These are phyloP conservation scores for Syritta pipiens DNA, from an alignment of 2,888 invertebrate species.

Conservation along the genomic window DNA sequence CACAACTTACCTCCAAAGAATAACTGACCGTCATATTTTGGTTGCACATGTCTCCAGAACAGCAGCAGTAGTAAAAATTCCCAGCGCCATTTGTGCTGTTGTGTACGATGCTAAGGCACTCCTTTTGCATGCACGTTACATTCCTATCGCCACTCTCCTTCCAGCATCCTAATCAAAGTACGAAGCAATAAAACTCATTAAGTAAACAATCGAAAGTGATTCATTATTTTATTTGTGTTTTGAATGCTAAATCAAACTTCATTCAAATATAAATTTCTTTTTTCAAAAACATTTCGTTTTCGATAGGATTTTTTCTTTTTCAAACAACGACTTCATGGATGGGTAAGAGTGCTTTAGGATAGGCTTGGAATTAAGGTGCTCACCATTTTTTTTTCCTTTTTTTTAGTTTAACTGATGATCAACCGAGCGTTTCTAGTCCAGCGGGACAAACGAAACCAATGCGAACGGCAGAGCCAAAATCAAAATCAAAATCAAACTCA, in stretches of 20 bases:
- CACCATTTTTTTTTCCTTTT: too few relatives aligned
- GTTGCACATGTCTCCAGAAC: slow-evolving; percentile 89
- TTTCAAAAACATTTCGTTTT: not conserved
- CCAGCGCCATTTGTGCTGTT: slow-evolving; percentile 74
- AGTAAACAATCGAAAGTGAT: too few relatives aligned
- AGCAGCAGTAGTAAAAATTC: slow-evolving; percentile 88
- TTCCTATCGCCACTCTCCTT: slow-evolving; percentile 80
- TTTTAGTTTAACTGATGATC: too few relatives aligned
- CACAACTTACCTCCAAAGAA: slow-evolving; percentile 48
- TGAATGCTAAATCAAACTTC: not conserved
- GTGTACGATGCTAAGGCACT: slow-evolving; percentile 82
- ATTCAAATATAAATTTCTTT: not conserved
- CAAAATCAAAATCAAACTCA: too few relatives aligned
- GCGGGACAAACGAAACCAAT: too few relatives aligned
- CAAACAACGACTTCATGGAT: not conserved
- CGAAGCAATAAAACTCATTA: too few relatives aligned
- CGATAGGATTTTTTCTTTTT: not conserved
- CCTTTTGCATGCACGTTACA: slow-evolving; percentile 80
- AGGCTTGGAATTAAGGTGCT: too few relatives aligned
- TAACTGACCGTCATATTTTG: slow-evolving; percentile 75
- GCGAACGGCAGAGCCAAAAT: too few relatives aligned
- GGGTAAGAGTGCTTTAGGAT: not conserved
- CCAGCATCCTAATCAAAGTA: slow-evolving; percentile 82
- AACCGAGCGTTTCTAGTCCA: too few relatives aligned
- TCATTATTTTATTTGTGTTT: not conserved